These are phyloP conservation scores for Lagopus muta DNA, from an alignment of 2,113 vertebrate genomes.

Conservation along the genomic window DNA sequence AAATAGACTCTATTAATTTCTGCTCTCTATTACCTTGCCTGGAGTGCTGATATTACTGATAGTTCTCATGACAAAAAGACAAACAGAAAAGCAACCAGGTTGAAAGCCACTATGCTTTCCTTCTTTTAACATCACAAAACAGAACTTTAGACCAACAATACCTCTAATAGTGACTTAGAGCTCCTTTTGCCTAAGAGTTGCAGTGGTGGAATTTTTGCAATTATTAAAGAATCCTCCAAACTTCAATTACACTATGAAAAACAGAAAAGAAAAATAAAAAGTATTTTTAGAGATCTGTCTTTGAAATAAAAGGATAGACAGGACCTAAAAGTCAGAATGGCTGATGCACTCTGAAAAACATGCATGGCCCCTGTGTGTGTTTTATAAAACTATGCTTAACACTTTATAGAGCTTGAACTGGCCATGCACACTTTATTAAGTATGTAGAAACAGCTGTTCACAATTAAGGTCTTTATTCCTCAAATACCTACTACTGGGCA, in stretches of 20 bases:
- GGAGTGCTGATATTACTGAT: background rate
- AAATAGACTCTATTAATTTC: background rate
- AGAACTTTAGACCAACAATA: background rate
- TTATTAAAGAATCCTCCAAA: background rate
- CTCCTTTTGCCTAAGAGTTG: background rate
- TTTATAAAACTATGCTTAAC: slow-evolving; percentile 53
- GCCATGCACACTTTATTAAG: slow-evolving; percentile 57
- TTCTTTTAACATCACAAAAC: background rate
- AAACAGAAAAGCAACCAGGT: background rate
- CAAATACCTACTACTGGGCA: slow-evolving; percentile 63
- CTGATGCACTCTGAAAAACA: slow-evolving; percentile 35
- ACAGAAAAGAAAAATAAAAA: background rate
- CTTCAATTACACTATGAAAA: background rate
- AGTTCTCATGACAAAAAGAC: background rate
- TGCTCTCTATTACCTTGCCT: background rate
- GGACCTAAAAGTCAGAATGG: background rate
- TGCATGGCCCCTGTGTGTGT: background rate
- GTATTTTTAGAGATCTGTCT: background rate
- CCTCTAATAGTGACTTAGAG: background rate
- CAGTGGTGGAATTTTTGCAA: background rate
- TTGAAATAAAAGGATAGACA: background rate
- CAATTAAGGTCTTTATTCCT: slow-evolving; percentile 64
- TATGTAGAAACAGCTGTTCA: slow-evolving; percentile 68
- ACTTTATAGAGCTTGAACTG: slow-evolving; percentile 62
- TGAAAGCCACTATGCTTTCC: background rate